Base-by-base conservation (phyloP, 2,113 vertebrate genomes). In the Neopipo cinnamomea region DNA sequence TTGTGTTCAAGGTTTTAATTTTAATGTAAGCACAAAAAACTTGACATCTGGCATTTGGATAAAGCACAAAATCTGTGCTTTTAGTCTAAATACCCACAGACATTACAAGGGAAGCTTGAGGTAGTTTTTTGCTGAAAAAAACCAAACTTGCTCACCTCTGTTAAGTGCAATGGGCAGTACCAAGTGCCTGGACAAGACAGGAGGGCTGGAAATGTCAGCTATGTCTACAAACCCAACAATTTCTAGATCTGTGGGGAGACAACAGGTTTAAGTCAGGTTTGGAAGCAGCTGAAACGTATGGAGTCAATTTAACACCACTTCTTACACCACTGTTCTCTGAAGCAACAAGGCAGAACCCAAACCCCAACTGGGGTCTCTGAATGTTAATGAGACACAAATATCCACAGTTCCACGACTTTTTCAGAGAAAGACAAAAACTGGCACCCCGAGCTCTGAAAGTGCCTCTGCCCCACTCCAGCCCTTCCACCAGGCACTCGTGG, bases 221-320 rank as follows among this genome's bases (percentile, higher is more conserved):
- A 99, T 99, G 96, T 99, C 99, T 97, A 99, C 99, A 97, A 99
- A 99, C 4, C 99, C 99, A 94, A 99, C 98, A 66, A 99, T 99
- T 97, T 99, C 99, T 95, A 99, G 97, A 95, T 99, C 99, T 99
- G 97, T 58, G 95, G 95, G 79, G 56, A 96, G 76, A 91, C 31
- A 93, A 86, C 4, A 92, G 41, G 35, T 62, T 56, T 13, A 93
- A 71, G 15, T 73, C 65, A 86, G 27, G 65, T 47, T 66, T 85
- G 30, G 49, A 94, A 95, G 85, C 2, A 95, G 74, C 23, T 89
- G 15, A 89, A 47, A 79, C 30, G 33, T 27, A 88, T 72, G 91
- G 49, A 68, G 14, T 22, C n/a, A 46, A 22, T 59, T 78, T 68
- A 90, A 90, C 33, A 65, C 22, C 65, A 59, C 73, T 81, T 86